Evolutionary conservation across 2,888 invertebrate species (phyloP).

Genomic region (Spisula subtruncata): DNA sequence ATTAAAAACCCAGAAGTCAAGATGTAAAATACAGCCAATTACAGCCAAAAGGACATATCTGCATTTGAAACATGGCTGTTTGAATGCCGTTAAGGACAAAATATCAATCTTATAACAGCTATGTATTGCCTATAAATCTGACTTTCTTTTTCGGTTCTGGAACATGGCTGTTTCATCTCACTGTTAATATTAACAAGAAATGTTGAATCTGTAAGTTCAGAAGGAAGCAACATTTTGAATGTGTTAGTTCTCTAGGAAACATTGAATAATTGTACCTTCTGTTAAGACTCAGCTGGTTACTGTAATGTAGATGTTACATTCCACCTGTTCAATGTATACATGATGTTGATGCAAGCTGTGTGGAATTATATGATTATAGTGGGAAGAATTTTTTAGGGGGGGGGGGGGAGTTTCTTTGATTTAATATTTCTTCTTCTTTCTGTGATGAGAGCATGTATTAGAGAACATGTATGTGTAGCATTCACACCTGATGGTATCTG

Average conservation of each 20-base stretch:
- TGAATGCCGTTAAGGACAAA: too few relatives aligned
- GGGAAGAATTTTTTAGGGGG: background rate
- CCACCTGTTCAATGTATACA: background rate
- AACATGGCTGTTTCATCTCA: background rate
- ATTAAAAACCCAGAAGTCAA: too few relatives aligned
- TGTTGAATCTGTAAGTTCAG: background rate
- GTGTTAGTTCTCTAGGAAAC: too few relatives aligned
- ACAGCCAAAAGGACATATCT: too few relatives aligned
- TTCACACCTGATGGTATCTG: background rate
- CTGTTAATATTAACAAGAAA: constrained; percentile 1
- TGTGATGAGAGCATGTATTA: background rate
- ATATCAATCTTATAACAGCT: too few relatives aligned
- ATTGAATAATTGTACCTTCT: background rate
- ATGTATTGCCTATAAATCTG: background rate
- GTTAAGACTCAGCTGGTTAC: background rate
- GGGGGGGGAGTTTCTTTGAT: too few relatives aligned
- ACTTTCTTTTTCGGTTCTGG: background rate
- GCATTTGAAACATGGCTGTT: too few relatives aligned
- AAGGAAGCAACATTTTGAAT: background rate
- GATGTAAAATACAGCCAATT: too few relatives aligned
- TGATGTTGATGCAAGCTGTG: background rate
- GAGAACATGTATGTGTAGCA: background rate
- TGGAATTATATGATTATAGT: background rate
- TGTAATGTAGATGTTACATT: background rate
- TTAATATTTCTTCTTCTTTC: background rate